Evolutionary conservation across 2,888 invertebrate genomes (phyloP).

Genomic region (Arctia plantaginis): DNA sequence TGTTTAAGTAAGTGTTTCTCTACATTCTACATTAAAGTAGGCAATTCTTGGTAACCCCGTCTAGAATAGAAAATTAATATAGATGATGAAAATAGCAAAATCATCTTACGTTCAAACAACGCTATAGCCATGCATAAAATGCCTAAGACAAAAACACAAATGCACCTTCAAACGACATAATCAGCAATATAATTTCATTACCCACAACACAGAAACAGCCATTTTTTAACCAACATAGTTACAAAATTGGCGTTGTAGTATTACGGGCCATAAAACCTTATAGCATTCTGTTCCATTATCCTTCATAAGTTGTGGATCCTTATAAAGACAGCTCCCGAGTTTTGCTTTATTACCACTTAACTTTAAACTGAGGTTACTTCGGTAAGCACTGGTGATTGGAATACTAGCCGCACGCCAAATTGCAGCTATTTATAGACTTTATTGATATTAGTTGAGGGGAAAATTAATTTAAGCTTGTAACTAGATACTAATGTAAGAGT

Average conservation of each 20-base stretch:
- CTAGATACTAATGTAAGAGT: not conserved
- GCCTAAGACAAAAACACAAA: conserved; percentile 3
- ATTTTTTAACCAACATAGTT: conserved; percentile 72
- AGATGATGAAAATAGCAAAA: not conserved
- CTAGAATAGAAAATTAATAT: not conserved
- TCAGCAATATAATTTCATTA: conserved; percentile 46
- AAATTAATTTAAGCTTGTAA: conserved; percentile 16
- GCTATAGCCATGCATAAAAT: not conserved
- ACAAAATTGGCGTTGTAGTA: conserved; percentile 62
- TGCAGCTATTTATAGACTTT: conserved; percentile 38
- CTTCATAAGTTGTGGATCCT: conserved; percentile 73
- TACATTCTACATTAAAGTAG: not conserved
- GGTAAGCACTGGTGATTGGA: conserved; percentile 63
- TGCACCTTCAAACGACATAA: conserved; percentile 12
- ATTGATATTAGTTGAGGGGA: conserved; percentile 31
- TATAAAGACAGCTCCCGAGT: conserved; percentile 69
- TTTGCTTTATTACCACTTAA: conserved; percentile 75
- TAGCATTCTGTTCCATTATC: conserved; percentile 74
- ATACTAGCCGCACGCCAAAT: conserved; percentile 52
- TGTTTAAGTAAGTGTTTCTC: not conserved
- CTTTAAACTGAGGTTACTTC: conserved; percentile 56
- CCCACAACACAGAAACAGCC: conserved; percentile 29
- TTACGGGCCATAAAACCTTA: conserved; percentile 74
- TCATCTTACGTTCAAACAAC: not conserved
- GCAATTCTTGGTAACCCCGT: too few relatives aligned